Percentiles rank a stretch among this genome's conserved stretches.
These are phyloP conservation scores for Lacerta bilineata DNA, from an alignment of 2,797 vertebrate genomes.

Conservation along the genomic window DNA sequence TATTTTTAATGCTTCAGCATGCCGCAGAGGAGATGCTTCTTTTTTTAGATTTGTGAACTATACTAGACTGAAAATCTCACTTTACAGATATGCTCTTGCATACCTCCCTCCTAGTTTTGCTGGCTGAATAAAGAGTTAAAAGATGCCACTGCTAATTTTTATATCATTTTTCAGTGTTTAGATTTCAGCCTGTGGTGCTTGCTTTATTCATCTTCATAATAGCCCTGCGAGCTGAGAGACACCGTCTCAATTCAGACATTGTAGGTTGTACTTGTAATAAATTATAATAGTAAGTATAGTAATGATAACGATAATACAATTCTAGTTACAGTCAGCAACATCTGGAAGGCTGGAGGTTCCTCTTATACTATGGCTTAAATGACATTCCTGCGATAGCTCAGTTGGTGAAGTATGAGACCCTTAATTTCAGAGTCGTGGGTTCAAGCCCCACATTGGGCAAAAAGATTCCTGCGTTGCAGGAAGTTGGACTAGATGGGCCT, in stretches of 20 bases:
- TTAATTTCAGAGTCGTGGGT: too few relatives aligned
- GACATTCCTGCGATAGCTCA: too few relatives aligned
- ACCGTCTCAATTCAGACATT: neutral
- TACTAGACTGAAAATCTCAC: neutral
- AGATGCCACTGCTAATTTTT: constrained; percentile 3
- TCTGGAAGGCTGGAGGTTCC: too few relatives aligned
- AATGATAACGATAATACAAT: too few relatives aligned
- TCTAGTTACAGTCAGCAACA: too few relatives aligned
- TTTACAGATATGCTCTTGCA: neutral
- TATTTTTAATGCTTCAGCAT: constrained; percentile 35
- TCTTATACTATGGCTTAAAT: too few relatives aligned
- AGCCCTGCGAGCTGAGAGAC: neutral
- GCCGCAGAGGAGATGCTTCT: neutral
- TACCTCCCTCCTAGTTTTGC: constrained; percentile 12
- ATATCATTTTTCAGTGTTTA: neutral
- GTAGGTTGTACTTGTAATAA: too few relatives aligned
- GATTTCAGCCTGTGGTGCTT: neutral
- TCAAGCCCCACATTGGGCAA: too few relatives aligned
- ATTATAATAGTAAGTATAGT: too few relatives aligned
- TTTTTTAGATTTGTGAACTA: neutral
- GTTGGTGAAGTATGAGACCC: too few relatives aligned
- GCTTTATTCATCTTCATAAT: neutral
- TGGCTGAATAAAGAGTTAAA: constrained; percentile 7
- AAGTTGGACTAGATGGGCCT: too few relatives aligned
- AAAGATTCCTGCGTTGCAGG: too few relatives aligned